A percentile compares a stretch with the other conserved stretches of the same genome.
Conservation (phyloP, 2,113 vertebrate species). For the Hiodon tergisus region DNA sequence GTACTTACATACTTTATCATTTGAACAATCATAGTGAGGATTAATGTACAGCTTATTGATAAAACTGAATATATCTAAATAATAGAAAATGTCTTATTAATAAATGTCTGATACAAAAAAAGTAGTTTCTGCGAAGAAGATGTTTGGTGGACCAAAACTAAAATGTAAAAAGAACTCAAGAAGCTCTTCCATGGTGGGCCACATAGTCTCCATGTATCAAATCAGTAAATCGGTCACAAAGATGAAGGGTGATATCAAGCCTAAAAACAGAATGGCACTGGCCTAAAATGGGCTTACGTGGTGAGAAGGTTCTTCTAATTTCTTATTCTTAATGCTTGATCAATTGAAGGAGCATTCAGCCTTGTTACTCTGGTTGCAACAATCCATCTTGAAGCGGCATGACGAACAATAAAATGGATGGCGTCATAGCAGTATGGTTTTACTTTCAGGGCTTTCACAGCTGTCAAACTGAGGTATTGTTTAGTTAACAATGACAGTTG, state of each 20-base stretch:
- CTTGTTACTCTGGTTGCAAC: too few relatives aligned
- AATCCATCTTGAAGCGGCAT: background rate
- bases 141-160: background rate
- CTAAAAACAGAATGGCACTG: background rate
- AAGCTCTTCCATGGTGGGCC: background rate
- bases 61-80: too few relatives aligned
- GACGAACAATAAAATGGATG: background rate
- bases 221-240: background rate
- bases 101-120: background rate
- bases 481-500: background rate
- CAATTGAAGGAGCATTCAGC: background rate
- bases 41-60: too few relatives aligned
- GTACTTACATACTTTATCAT: too few relatives aligned
- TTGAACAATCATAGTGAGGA: too few relatives aligned
- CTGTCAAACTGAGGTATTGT: too few relatives aligned
- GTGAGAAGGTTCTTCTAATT: background rate
- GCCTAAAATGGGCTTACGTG: background rate
- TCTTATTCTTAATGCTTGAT: background rate
- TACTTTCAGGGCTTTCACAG: too few relatives aligned
- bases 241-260: background rate
- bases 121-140: background rate
- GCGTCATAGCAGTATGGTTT: background rate
- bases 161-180: background rate
- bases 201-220: too few relatives aligned
- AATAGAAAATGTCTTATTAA: background rate